These are phyloP conservation scores for Carettochelys insculpta DNA, from an alignment of 2,113 vertebrate species.

Conservation along the genomic window DNA sequence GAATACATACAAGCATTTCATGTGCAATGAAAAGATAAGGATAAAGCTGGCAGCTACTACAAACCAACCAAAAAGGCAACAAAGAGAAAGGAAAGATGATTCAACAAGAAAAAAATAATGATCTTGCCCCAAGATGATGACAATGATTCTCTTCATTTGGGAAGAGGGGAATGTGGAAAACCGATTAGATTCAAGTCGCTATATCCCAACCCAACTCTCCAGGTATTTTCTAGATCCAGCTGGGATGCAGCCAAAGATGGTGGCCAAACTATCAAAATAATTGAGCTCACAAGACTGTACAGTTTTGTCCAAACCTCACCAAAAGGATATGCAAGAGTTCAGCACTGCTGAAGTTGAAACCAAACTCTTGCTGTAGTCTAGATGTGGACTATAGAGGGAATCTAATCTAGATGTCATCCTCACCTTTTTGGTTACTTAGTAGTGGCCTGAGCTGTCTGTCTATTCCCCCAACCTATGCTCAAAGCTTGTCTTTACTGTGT, in stretches of 20 bases:
- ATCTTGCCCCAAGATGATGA: neutral
- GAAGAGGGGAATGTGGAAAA: constrained; percentile 10
- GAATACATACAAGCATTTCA: constrained; percentile 43
- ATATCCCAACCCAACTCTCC: neutral
- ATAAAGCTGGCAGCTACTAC: constrained; percentile 36
- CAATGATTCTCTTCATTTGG: neutral
- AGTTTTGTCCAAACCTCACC: neutral
- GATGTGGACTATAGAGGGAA: neutral
- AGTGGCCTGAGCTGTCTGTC: neutral
- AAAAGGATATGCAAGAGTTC: neutral
- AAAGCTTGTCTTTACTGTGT: rapidly evolving
- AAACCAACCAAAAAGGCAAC: constrained; percentile 4
- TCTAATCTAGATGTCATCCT: neutral
- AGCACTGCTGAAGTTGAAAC: neutral
- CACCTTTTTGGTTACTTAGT: neutral
- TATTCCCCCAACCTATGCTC: rapidly evolving
- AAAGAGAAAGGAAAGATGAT: constrained; percentile 1
- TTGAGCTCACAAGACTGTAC: neutral
- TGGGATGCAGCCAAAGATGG: neutral
- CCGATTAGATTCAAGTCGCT: neutral
- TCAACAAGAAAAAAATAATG: neutral
- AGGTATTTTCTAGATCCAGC: neutral
- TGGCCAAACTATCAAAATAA: neutral
- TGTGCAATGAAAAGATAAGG: neutral
- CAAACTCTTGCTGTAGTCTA: neutral